Evolutionary conservation across 1,140 invertebrate species (phyloP), one percentile per base, ranked within the genome.

Genomic region (Cyrtorhinus lividipennis): DNA sequence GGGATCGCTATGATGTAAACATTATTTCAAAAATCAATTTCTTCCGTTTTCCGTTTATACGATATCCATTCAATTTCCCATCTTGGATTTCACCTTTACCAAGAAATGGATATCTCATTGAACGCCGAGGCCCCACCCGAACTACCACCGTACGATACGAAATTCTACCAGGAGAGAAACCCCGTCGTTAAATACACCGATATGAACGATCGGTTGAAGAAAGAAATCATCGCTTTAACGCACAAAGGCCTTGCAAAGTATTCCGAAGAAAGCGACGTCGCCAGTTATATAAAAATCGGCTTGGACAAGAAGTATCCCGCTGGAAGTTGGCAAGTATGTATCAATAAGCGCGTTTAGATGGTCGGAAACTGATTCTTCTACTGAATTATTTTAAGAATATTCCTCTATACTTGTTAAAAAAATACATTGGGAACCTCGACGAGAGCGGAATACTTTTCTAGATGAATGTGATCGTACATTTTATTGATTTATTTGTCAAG

Each of bases 61-160:
- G n/a, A n/a, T n/a, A n/a, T n/a, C n/a, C n/a, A n/a, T n/a, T n/a
- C n/a, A n/a, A n/a, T n/a, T n/a, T n/a, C n/a, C n/a, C n/a, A n/a
- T n/a, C n/a, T n/a, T n/a, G n/a, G n/a, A n/a, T n/a, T n/a, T n/a
- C 30, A 38, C 15, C 15, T 38, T 5, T 5, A 38, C 30, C 15
- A 15, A 38, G 15, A 38, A 38, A 38, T 38, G 30, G 30, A 38
- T 15, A 38, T 38, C 5, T 8, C 5, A 8, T 15, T 38, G 30
- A 38, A 38, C 30, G 30, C 30, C 5, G 30, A 53, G 20, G 48
- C 18, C 5, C 58, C 58, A 30, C 58, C 58, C 2, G 58, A 59
- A n/a, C n/a, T 59, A 26, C 58, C 58, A 5, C 58, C 58, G 27
- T 59, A 27, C 23, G 58, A 59, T 15, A 59, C 58, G 24, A 59